phyloP scores from a whole-genome alignment of 1,140 invertebrate species.

The Drosophila aff. region DNA sequence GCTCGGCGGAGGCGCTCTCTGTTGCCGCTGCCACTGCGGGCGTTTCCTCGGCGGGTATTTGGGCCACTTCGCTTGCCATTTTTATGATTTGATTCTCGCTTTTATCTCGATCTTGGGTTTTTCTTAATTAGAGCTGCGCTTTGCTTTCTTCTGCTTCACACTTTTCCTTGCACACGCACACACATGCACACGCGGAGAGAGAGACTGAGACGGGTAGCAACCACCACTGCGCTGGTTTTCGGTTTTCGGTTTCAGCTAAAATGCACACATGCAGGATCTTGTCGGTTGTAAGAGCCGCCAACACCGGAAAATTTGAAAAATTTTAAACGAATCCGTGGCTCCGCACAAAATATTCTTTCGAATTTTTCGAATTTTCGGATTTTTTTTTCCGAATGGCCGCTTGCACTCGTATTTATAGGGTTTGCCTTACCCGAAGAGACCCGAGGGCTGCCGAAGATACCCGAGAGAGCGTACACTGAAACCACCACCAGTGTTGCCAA shows the following conservation, averaged over 20 bases:
- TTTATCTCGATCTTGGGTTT: slow-evolving; percentile 41
- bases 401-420: slow-evolving; percentile 9
- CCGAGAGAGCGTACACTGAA: too few relatives aligned
- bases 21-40: slow-evolving; percentile 87
- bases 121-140: slow-evolving; percentile 62
- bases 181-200: slow-evolving; percentile 59
- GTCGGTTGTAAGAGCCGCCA: slow-evolving; percentile 30
- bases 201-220: slow-evolving; percentile 62
- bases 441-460: too few relatives aligned
- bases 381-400: slow-evolving; percentile 1
- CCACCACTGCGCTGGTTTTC: slow-evolving; percentile 54
- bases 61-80: slow-evolving; percentile 91
- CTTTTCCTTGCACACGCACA: slow-evolving; percentile 70
- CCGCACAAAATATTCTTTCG: slow-evolving; percentile 4
- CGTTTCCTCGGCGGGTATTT: slow-evolving; percentile 87
- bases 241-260: slow-evolving; percentile 39
- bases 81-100: slow-evolving; percentile 70
- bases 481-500: too few relatives aligned
- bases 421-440: background rate
- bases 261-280: slow-evolving; percentile 41
- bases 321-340: slow-evolving; percentile 5
- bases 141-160: slow-evolving; percentile 70
- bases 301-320: slow-evolving; percentile 17
- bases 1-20: slow-evolving; percentile 83
- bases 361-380: slow-evolving; percentile 2